Conservation (phyloP, 2,888 invertebrate species). For the Drosophila monieri region DNA sequence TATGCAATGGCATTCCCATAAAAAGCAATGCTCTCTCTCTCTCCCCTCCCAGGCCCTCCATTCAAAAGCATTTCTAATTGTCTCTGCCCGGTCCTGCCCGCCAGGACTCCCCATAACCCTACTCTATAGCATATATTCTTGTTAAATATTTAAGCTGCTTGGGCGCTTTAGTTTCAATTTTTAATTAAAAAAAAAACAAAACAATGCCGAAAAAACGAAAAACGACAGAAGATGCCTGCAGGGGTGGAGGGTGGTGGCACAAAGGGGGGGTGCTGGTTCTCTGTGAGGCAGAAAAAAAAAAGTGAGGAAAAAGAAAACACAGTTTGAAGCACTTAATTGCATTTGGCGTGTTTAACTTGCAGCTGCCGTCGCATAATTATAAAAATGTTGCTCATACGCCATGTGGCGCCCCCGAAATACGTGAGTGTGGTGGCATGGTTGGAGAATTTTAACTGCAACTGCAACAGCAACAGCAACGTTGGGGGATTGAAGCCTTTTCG, state of each 20-base stretch:
- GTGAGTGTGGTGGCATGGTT: constrained; percentile 5
- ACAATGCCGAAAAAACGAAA: constrained; percentile 16
- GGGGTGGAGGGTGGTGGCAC: no score
- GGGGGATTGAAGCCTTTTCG: constrained; percentile 24
- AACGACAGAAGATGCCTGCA: not conserved
- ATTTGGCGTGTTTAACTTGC: constrained; percentile 52
- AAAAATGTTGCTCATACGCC: constrained; percentile 62
- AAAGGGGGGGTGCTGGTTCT: no score
- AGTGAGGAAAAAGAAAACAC: constrained; percentile 31
- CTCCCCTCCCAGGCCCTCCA: not conserved
- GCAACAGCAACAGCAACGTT: constrained; percentile 29
- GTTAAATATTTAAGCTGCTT: constrained; percentile 48
- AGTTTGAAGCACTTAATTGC: constrained; percentile 52
- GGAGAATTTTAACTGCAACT: constrained; percentile 37
- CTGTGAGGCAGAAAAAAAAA: not conserved
- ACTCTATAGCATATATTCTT: constrained; percentile 6
- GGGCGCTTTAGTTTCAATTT: constrained; percentile 49
- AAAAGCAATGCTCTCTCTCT: constrained; percentile 10
- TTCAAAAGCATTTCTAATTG: constrained; percentile 27
- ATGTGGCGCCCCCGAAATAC: constrained; percentile 17
- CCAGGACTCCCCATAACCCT: not conserved
- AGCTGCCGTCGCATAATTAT: constrained; percentile 57
- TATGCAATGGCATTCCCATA: constrained; percentile 17
- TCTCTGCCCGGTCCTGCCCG: constrained; percentile 21
- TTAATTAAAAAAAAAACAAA: constrained; percentile 51